Base-by-base conservation (phyloP, 2,113 vertebrate species). In the Urocitellus parryii region DNA sequence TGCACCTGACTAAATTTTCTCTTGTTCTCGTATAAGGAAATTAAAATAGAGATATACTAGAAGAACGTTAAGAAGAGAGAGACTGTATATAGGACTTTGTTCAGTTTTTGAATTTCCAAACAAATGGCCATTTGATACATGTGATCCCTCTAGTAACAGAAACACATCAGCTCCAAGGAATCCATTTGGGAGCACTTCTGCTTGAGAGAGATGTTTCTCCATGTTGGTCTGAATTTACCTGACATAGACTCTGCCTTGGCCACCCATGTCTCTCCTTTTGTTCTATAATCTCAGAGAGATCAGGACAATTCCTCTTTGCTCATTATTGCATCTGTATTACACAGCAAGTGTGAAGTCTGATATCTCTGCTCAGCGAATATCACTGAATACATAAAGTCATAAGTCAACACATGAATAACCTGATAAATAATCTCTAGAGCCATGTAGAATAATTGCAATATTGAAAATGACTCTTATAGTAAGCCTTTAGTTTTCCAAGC, bases 381-480 rank as follows among this genome's bases (percentile, higher is more conserved):
- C 68, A 90, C 22, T 81, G 51, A 76, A 76, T 67, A 68, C 87
- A 80, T n/a, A n/a, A 32, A 90, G 67, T 73, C 18, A 88, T 39
- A 81, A 92, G 73, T n/a, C 18, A 88, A 56, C 42, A 4, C 5
- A 29, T 29, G 5, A 90, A 53, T 68, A 37, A 77, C 88, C 1
- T 73, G 8, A 72, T 77, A 29, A 29, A 17, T n/a, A n/a, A 85
- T 51, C 29, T 95, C n/a, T 79, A 24, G 10, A 65, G 34, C 8
- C 42, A 61, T 63, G 8, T 63, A 84, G 27, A 97, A 63, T 90
- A 92, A 65, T 81, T 83, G 4, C n/a, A 91, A 9, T 70, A 73
- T 34, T 88, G 51, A 94, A 94, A 85, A 58, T 45, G 42, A 51
- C n/a, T 51, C 6, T 80, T 34, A 0, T 56, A 63, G 2, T 90